phyloP scores from a whole-genome alignment of 2,888 invertebrate genomes.

The Cacoxenus indagator region DNA sequence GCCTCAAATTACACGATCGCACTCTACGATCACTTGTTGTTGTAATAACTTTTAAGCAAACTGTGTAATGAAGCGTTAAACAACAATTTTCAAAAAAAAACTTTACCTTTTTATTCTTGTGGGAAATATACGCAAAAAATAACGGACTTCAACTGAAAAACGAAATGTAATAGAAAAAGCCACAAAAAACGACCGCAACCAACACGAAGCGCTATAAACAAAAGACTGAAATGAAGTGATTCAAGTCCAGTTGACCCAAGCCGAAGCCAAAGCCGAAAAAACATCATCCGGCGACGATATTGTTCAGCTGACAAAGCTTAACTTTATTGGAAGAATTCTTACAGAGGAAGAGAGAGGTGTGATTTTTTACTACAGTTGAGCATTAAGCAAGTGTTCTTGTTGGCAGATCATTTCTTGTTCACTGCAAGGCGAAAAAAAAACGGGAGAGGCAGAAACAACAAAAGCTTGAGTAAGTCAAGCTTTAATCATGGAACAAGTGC shows the following conservation, averaged over 20 bases:
- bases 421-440: too few species aligned
- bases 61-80: conserved; percentile 51
- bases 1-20: conserved; percentile 15
- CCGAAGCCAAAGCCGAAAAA: too few species aligned
- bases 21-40: neutral
- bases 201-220: neutral
- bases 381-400: neutral
- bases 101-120: neutral
- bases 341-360: neutral
- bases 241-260: too few species aligned
- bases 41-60: neutral
- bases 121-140: conserved; percentile 5
- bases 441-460: too few species aligned
- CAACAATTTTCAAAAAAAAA: conserved; percentile 2
- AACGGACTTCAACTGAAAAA: conserved; percentile 16
- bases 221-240: too few species aligned
- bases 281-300: too few species aligned
- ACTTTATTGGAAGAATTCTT: neutral
- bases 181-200: neutral
- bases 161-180: conserved; percentile 26
- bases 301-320: neutral
- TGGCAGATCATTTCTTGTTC: conserved; percentile 5
- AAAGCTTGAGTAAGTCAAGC: too few species aligned
- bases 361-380: neutral
- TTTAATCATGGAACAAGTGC: too few species aligned